Conservation (phyloP, 2,888 invertebrate species). For the Patella pellucida region DNA sequence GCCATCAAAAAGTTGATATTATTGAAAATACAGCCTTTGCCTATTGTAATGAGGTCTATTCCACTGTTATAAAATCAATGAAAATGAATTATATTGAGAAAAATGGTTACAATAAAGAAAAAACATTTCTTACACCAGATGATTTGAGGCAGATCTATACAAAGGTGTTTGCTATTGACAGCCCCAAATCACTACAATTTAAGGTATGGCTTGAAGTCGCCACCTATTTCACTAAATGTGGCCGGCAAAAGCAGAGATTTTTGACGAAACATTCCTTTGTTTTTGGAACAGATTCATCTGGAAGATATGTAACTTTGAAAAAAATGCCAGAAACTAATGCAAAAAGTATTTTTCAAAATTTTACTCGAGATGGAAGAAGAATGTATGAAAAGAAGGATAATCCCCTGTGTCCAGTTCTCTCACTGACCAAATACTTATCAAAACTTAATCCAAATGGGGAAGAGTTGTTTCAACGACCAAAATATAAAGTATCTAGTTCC, state of each 20-base stretch:
- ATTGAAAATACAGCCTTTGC: background rate
- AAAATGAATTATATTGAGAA: constrained; percentile 12
- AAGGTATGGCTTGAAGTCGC: constrained; percentile 26
- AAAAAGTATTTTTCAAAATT: background rate
- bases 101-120: constrained; percentile 13
- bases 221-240: constrained; percentile 13
- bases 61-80: background rate
- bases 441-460: constrained; percentile 14
- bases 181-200: constrained; percentile 14
- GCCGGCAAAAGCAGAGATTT: constrained; percentile 9
- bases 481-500: background rate
- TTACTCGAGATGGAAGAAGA: background rate
- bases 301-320: background rate
- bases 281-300: constrained; percentile 18
- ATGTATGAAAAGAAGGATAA: constrained; percentile 23
- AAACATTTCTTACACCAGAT: constrained; percentile 14
- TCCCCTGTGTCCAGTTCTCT: constrained; percentile 17
- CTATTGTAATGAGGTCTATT: background rate
- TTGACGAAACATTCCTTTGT: constrained; percentile 16
- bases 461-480: constrained; percentile 21
- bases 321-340: background rate
- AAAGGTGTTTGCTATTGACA: constrained; percentile 10
- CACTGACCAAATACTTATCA: constrained; percentile 18
- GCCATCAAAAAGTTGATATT: background rate
- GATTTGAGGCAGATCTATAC: constrained; percentile 19